phyloP scores from a whole-genome alignment of 2,888 invertebrate species.

The Lydus trimaculatus region DNA sequence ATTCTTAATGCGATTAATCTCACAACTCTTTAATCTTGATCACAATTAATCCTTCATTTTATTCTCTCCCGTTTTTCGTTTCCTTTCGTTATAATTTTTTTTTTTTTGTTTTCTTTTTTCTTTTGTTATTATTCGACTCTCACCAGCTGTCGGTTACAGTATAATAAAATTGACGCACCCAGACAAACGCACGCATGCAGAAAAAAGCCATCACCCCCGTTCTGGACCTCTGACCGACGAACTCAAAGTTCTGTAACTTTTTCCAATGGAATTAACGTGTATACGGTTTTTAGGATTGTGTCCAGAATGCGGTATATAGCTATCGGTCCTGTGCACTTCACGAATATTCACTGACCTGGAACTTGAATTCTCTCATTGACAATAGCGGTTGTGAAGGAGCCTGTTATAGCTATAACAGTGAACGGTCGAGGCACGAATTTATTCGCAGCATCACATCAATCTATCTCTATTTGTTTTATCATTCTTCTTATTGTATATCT shows the following conservation, averaged over 20 bases:
- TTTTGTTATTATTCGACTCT: conserved; percentile 5
- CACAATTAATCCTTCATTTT: background rate
- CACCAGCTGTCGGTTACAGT: background rate
- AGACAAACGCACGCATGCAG: background rate
- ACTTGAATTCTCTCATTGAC: conserved; percentile 41
- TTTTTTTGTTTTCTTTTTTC: background rate
- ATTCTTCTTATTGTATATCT: conserved; percentile 29
- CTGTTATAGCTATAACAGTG: conserved; percentile 41
- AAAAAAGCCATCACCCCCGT: conserved; percentile 4
- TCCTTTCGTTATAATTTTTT: background rate
- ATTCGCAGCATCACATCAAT: conserved; percentile 38
- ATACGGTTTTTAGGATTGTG: conserved; percentile 34
- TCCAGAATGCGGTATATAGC: conserved; percentile 33
- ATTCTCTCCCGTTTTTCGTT: background rate
- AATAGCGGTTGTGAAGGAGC: conserved; percentile 30
- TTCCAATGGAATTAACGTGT: conserved; percentile 39
- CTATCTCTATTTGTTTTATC: conserved; percentile 38
- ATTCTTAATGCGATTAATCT: background rate
- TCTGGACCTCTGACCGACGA: background rate
- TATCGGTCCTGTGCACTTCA: conserved; percentile 22
- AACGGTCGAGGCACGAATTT: conserved; percentile 42
- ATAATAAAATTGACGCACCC: conserved; percentile 6
- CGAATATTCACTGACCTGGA: conserved; percentile 40
- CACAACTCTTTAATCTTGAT: background rate
- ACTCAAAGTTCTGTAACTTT: conserved; percentile 14